Evolutionary conservation across 2,888 invertebrate species (phyloP).

Genomic region (Carpatolechia fugitivella): DNA sequence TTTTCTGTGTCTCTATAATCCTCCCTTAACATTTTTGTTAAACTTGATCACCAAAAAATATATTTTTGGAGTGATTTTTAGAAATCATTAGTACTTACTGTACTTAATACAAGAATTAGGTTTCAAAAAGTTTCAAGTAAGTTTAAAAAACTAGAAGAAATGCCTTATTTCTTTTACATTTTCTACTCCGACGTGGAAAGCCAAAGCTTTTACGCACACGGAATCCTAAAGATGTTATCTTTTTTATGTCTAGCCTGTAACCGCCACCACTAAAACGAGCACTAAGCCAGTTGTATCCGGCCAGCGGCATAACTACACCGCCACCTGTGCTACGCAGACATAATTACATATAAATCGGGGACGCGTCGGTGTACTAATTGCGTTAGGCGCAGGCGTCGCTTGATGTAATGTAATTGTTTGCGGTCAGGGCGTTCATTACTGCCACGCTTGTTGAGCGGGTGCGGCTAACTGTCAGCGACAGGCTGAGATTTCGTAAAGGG

Average conservation of each 20-base stretch:
- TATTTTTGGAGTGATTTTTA: no score
- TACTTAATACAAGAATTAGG: no score
- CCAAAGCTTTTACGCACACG: neutral
- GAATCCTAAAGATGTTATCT: neutral
- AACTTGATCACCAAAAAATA: no score
- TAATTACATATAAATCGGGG: conserved; percentile 42
- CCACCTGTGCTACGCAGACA: conserved; percentile 23
- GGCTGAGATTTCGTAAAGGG: no score
- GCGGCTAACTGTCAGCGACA: conserved; percentile 9
- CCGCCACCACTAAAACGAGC: neutral
- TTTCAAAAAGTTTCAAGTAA: no score
- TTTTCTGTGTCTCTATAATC: no score
- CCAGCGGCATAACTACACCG: conserved; percentile 1
- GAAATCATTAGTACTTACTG: no score
- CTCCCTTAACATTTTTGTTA: no score
- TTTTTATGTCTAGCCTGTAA: neutral
- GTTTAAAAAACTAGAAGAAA: no score
- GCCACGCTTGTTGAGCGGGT: conserved; percentile 18
- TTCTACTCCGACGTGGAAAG: no score
- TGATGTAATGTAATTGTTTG: conserved; percentile 53
- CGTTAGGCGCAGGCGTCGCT: conserved; percentile 41
- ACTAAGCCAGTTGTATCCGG: neutral
- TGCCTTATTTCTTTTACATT: no score
- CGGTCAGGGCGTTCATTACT: conserved; percentile 37
- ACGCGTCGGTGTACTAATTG: conserved; percentile 41